Conservation (phyloP, 2,797 vertebrate genomes). For the Gambelia wislizenii region DNA sequence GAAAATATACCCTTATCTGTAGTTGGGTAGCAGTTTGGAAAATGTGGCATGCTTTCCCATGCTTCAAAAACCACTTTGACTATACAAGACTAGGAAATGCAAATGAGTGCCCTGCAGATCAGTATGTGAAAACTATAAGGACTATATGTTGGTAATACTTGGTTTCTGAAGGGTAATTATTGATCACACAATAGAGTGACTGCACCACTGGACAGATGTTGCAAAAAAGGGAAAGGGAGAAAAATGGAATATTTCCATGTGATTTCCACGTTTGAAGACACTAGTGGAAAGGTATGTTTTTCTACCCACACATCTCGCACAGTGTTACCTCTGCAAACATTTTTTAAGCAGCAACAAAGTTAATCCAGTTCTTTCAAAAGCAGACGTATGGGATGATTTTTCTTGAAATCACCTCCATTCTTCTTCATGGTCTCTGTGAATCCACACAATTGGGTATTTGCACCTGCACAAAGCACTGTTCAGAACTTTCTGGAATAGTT, state of each 20-base stretch:
- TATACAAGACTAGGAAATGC: not conserved
- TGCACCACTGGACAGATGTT: not conserved
- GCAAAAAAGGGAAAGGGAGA: not conserved
- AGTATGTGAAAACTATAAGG: fast-evolving
- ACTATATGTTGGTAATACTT: not conserved
- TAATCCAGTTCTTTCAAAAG: too few relatives aligned
- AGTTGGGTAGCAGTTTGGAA: not conserved
- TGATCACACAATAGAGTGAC: not conserved
- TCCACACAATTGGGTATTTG: too few relatives aligned
- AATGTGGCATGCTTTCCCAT: constrained; percentile 17
- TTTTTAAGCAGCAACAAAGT: too few relatives aligned
- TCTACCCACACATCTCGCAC: not conserved
- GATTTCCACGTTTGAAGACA: not conserved
- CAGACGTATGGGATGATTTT: too few relatives aligned
- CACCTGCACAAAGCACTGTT: too few relatives aligned
- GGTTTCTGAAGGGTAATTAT: not conserved
- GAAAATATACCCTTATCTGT: not conserved
- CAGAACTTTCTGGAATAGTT: too few relatives aligned
- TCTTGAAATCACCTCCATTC: too few relatives aligned
- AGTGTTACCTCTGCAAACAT: too few relatives aligned
- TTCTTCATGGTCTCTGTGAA: too few relatives aligned
- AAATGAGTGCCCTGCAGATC: not conserved
- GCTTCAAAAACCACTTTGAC: not conserved
- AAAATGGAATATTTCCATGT: not conserved
- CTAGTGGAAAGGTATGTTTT: not conserved